Percentiles rank a stretch among this genome's conserved stretches.
These are phyloP conservation scores for Falco naumanni DNA, from an alignment of 2,797 vertebrate species.

Conservation along the genomic window DNA sequence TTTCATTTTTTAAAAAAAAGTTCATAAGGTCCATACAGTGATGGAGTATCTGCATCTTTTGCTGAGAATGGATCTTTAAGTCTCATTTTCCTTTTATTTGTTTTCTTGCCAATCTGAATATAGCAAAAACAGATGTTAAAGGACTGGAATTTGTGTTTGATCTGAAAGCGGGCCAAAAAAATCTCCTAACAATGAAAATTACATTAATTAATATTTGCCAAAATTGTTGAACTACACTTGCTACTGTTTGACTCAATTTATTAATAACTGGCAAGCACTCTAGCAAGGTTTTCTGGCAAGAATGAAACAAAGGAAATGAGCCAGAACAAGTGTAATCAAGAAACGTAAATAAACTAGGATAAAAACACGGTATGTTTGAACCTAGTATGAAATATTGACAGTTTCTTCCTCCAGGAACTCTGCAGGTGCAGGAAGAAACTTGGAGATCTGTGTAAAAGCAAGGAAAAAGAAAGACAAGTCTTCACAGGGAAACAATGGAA, in stretches of 20 bases:
- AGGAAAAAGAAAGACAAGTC: conserved; percentile 20
- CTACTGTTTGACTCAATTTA: conserved; percentile 73
- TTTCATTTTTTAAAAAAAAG: neutral
- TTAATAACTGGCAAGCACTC: conserved; percentile 71
- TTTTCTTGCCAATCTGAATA: neutral
- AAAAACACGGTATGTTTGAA: conserved; percentile 64
- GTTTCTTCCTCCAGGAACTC: conserved; percentile 68
- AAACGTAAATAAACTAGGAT: conserved; percentile 76
- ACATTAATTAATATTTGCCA: conserved; percentile 59
- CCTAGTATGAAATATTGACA: conserved; percentile 70
- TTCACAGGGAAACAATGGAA: conserved; percentile 11
- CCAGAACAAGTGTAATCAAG: conserved; percentile 68
- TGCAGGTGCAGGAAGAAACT: conserved; percentile 58
- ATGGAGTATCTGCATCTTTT: neutral
- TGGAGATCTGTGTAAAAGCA: neutral
- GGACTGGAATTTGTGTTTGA: conserved; percentile 42
- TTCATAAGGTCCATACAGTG: neutral
- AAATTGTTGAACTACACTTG: conserved; percentile 24
- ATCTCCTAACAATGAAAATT: conserved; percentile 64
- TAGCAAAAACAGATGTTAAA: conserved; percentile 50
- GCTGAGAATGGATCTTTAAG: neutral
- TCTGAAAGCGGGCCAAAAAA: conserved; percentile 41
- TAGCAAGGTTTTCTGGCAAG: conserved; percentile 64
- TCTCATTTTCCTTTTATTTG: neutral
- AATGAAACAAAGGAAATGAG: conserved; percentile 75